A percentile compares a stretch with the other conserved stretches of the same genome.
Conservation (phyloP, 2,113 vertebrate genomes). For the Budorcas taxicolor region DNA sequence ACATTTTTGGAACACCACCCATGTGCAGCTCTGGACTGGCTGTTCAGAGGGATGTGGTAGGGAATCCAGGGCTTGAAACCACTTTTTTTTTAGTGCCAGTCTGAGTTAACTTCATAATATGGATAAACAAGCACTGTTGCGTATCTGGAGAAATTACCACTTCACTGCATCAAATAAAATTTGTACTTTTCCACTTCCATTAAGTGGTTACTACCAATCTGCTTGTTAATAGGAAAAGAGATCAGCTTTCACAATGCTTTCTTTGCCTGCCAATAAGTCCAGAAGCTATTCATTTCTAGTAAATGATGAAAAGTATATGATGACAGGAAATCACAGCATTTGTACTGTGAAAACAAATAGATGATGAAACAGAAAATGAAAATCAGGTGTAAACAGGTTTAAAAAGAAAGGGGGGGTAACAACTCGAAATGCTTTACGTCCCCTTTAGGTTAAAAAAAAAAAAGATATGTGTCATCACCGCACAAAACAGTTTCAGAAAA, state of each 20-base stretch:
- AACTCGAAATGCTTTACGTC: not conserved
- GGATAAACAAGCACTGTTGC: not conserved
- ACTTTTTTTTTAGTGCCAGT: not conserved
- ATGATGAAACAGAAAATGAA: not conserved
- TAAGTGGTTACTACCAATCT: not conserved
- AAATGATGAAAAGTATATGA: not conserved
- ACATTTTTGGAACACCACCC: not conserved
- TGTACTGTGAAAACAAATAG: not conserved
- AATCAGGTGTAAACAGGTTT: not conserved
- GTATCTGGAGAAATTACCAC: not conserved
- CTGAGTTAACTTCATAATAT: not conserved
- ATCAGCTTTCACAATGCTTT: not conserved
- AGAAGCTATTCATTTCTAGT: not conserved
- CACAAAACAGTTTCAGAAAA: slow-evolving; percentile 30
- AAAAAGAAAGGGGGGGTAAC: not conserved
- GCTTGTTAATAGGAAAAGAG: not conserved
- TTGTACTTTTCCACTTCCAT: not conserved
- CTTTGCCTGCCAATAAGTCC: not conserved
- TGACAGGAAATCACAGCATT: not conserved
- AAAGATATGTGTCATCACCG: not conserved
- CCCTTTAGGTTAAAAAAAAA: not conserved
- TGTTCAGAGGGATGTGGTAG: not conserved
- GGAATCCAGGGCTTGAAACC: not conserved
- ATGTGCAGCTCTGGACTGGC: not conserved
- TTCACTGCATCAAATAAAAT: not conserved